These are phyloP conservation scores for Gallinago paraguaiae DNA, from an alignment of 2,113 vertebrate genomes.

Conservation along the genomic window DNA sequence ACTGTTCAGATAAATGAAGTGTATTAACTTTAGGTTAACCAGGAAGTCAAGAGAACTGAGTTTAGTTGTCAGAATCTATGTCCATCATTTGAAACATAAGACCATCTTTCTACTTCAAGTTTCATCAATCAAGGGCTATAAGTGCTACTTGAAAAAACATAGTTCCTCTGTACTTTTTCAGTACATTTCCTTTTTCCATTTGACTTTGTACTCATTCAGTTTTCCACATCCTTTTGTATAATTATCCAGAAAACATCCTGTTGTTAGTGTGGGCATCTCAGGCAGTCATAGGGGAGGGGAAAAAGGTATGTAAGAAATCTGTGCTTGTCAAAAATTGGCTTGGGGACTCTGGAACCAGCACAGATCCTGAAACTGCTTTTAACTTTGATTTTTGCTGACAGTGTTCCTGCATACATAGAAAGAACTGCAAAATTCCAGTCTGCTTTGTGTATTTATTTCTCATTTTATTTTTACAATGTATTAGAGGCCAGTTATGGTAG, in stretches of 20 bases:
- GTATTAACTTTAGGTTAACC: slow-evolving; percentile 13
- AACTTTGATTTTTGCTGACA: not conserved
- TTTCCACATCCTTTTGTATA: not conserved
- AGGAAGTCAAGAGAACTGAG: not conserved
- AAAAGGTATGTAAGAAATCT: not conserved
- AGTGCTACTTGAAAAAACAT: not conserved
- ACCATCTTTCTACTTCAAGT: not conserved
- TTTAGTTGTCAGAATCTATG: slow-evolving; percentile 15
- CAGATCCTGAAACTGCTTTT: not conserved
- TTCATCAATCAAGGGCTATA: not conserved
- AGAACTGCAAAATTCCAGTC: not conserved
- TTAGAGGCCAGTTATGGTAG: not conserved
- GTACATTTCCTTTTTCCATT: not conserved
- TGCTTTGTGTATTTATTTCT: not conserved
- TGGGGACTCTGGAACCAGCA: not conserved
- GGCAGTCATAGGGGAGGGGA: not conserved
- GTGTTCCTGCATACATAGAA: not conserved
- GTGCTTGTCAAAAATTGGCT: not conserved
- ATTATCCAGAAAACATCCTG: not conserved
- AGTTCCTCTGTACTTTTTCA: not conserved
- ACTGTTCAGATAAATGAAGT: not conserved
- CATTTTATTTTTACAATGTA: not conserved
- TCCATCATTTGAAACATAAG: not conserved
- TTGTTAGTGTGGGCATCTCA: not conserved
- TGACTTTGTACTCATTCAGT: not conserved